Conservation (phyloP, 2,888 invertebrate species). For the Cosmia trapezina region DNA sequence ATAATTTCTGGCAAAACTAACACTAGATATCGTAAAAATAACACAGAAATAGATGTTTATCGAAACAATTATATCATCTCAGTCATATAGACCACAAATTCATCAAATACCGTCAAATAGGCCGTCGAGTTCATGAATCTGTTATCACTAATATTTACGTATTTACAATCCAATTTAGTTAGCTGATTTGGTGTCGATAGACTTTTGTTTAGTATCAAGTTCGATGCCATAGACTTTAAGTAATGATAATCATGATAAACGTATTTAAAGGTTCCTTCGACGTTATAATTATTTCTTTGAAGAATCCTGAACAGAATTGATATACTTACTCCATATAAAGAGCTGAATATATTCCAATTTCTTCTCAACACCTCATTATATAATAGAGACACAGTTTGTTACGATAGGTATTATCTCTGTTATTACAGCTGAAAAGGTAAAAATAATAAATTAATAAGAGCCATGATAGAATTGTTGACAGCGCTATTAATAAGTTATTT, state of each 20-base stretch:
- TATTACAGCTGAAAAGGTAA: not conserved
- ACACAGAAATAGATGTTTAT: not conserved
- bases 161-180: not conserved
- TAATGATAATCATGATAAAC: not conserved
- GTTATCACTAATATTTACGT: not conserved
- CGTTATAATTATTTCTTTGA: not conserved
- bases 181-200: not conserved
- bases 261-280: not conserved
- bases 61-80: not conserved
- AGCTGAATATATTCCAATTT: not conserved
- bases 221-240: not conserved
- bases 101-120: not conserved
- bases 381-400: not conserved
- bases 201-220: not conserved
- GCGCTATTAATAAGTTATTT: slow-evolving; percentile 1
- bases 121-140: not conserved
- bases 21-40: not conserved
- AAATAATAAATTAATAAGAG: slow-evolving; percentile 7
- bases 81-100: not conserved
- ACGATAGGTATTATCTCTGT: not conserved
- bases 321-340: not conserved
- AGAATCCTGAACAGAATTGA: not conserved
- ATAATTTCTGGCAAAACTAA: too few species aligned
- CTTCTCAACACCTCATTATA: not conserved
- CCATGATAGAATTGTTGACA: slow-evolving; percentile 1